Conservation (phyloP, 2,888 invertebrate species). For the Cryptocephalus moraei region DNA sequence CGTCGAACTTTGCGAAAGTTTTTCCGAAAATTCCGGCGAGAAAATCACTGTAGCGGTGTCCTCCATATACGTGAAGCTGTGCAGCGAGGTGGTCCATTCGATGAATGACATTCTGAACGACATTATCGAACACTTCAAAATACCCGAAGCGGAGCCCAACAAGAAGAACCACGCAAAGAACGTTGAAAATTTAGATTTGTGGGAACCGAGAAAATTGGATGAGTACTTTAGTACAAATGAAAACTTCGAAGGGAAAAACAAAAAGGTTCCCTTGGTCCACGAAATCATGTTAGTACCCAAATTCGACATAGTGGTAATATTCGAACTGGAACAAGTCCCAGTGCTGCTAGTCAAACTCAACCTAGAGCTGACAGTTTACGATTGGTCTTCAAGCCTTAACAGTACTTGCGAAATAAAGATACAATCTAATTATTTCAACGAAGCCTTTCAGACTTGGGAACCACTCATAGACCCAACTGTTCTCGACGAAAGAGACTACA, state of each 20-base stretch:
- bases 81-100: conserved; percentile 63
- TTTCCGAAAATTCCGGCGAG: conserved; percentile 55
- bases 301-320: conserved; percentile 51
- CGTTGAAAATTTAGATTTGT: conserved; percentile 42
- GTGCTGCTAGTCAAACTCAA: conserved; percentile 46
- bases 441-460: conserved; percentile 56
- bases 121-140: conserved; percentile 36
- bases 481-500: conserved; percentile 52
- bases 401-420: conserved; percentile 36
- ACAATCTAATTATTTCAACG: conserved; percentile 40
- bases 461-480: conserved; percentile 70
- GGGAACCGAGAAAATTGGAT: conserved; percentile 59
- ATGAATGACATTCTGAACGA: conserved; percentile 46
- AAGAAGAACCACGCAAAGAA: conserved; percentile 7
- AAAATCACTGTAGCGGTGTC: conserved; percentile 56
- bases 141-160: conserved; percentile 23
- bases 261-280: conserved; percentile 10
- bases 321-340: conserved; percentile 53
- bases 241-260: conserved; percentile 8
- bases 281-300: conserved; percentile 29
- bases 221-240: conserved; percentile 18
- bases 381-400: conserved; percentile 51
- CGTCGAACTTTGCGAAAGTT: conserved; percentile 53
- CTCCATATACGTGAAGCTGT: conserved; percentile 59
- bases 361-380: conserved; percentile 49